Base-by-base conservation (phyloP, 2,113 vertebrate genomes). In the Ceyx cyanopectus region DNA sequence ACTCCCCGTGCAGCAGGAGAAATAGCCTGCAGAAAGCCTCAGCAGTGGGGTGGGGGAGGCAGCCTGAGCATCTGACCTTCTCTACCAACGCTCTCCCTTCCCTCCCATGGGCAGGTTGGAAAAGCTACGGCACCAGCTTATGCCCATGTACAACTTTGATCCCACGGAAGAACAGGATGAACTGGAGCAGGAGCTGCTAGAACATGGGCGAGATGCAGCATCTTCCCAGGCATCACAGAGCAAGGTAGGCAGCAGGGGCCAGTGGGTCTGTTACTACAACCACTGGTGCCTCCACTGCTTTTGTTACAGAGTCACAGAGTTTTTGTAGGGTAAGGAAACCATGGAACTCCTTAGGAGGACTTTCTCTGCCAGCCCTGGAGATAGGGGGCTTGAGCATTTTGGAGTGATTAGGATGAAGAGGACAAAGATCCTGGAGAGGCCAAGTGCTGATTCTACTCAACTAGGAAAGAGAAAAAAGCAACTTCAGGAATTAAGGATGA, bases 131-230 rank as follows among this genome's bases (percentile, higher is more conserved):
- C 99, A 99, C 96, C 99, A 99, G 97, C 98, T 99, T 67, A 99
- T 99, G 99, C 99, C 99, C 79, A 99, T 99, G 99, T 99, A 99
- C 96, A 99, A 98, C 98, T 99, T 99, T 50, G 99, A 99, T 95
- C 99, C 99, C 43, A 98, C 98, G 0, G 99, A 99, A 95, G 99
- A 99, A 26, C 99, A 99, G 95, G 99, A 99, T 14, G 99, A 99
- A 90, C 97, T 99, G 95, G 99, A 99, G 96, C 99, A 99, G 97
- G 99, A 99, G 93, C 97, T 99, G 41, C 97, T 99, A 96, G 99
- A 99, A 60, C 99, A 99, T 0, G 98, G 98, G 51, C 96, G 99
- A 74, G 99, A 99, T 45, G 97, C 98, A 22, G 94, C 97, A 63
- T 97, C 97, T 9, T 23, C 93, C 45, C 97, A 97, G 93, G 92